Evolutionary conservation across 1,140 invertebrate species (phyloP), one percentile per base, ranked within the genome.

Genomic region (Nylanderia fulva): DNA sequence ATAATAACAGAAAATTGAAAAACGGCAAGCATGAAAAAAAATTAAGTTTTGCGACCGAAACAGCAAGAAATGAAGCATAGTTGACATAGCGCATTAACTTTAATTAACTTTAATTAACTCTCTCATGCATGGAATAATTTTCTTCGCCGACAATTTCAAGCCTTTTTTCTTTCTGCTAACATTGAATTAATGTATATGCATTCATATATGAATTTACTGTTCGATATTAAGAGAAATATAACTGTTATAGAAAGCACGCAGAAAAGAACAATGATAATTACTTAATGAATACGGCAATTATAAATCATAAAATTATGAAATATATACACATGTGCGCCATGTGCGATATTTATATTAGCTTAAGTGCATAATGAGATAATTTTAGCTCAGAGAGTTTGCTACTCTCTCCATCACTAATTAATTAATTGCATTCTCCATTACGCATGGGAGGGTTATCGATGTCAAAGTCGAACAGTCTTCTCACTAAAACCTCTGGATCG

Each of bases 121-220:
- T 69, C 76, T 69, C 74, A 45, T 77, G 76, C 76, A 42, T 79
- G 63, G 1, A 79, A 54, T n/a, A n/a, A n/a, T n/a, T 69, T 69
- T 79, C 33, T 68, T 68, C 66, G 27, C 29, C 42, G 5, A 4
- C 5, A 18, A 54, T 27, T 52, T 52, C n/a, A 58, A 75, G 15
- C 2, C 21, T 45, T 7, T 24, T 61, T 42, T 6, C n/a, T 58
- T 63, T 45, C 27, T 21, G 39, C 39, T 64, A 27, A 29, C 4
- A 2, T 76, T 45, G 39, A 76, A n/a, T 76, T 24, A 63, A 76
- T 45, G 11, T 24, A 45, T 76, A 61, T 13, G 8, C 18, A 60
- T 45, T 5, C 13, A 39, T 29, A 61, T 48, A 21, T 15, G 18
- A 61, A 76, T 15, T 1, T 7, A 61, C 15, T 27, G 6, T 76